Evolutionary conservation across 2,888 invertebrate genomes (phyloP), one percentile per base, ranked within the genome.

Genomic region (Tenthredo livida): DNA sequence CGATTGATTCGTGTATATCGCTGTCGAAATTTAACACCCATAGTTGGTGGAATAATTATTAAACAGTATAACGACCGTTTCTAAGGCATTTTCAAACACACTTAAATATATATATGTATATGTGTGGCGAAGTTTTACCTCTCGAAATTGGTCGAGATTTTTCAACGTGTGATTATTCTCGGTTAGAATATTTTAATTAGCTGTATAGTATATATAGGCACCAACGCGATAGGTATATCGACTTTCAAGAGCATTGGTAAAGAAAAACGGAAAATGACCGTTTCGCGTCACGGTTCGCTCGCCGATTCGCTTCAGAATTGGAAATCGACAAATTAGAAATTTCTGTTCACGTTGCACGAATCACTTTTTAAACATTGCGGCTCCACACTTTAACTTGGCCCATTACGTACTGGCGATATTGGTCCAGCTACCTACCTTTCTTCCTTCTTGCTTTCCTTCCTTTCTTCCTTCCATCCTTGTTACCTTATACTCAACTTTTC

Each of bases 271-370:
- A 70, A 83, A 83, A 83, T 83, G 70, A n/a, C 50, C 50, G 67
- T 47, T 50, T 25, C 47, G 29, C 58, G 80, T 80, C 61, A 61
- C 40, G 80, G n/a, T 80, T 70, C 43, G 47, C 33, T 50, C 29
- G 50, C 47, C 83, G 83, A 83, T 83, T 83, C 83, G 83, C 33
- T 67, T 40, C 50, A 40, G 83, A 47, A 83, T 83, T 83, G 83
- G 83, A 83, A 83, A 83, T 61, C 83, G 83, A 70, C 70, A 12
- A 83, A 83, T 83, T 65, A 83, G 67, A 70, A 83, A 70, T 83
- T 83, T 50, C 82, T 40, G 65, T 40, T 25, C 67, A 29, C 67
- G 29, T 83, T 50, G 10, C 50, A 47, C 43, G 83, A 67, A 65
- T 70, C 12, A 77, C 54, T 80, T 77, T 77, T 77, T 77, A 77